Evolutionary conservation across 2,113 vertebrate species (phyloP), one percentile per base, ranked within the genome.

Genomic region (Speoplatyrhinus poulsoni): DNA sequence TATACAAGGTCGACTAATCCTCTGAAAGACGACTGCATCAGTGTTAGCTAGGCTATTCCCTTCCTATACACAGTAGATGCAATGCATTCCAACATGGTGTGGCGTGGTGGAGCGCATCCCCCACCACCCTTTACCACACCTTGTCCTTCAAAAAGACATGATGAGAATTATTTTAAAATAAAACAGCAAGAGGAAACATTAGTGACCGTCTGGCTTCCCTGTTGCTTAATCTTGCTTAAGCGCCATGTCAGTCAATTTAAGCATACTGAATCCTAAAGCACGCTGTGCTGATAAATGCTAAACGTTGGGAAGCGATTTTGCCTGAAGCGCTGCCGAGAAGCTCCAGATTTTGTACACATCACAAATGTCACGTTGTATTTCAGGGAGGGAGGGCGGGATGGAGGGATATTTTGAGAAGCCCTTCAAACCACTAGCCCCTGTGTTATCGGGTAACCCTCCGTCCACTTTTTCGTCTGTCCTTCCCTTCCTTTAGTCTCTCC

Each of bases 271-370:
- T 73, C 73, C 80, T 78, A 72, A 67, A 73, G 73, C 76, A 77
- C 48, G 48, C 55, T 63, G 62, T 76, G 46, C 58, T 82, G 67
- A 79, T 87, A 75, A 84, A 74, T 75, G 72, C 54, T 0, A 7
- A 80, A 81, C 69, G 77, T 76, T 77, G 72, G 72, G 79, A 50
- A 71, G 77, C 10, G 84, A 80, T 84, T 89, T 77, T 57, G 72
- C 72, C 70, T 63, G 54, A 65, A 85, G 76, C 55, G 2, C 64
- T 64, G 56, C 52, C 82, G 83, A 77, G 72, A 83, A 55, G 67
- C 78, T 78, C 56, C 72, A 77, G 73, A 82, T 81, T 26, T 75
- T 79, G 65, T 79, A 76, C 67, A 80, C 72, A 78, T 86, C 79
- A 77, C 65, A 69, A 81, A 74, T 71, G 75, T 87, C 75, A 73